Percentiles rank a stretch among this genome's conserved stretches.
phyloP scores from a whole-genome alignment of 2,113 vertebrate species.

The Myotis brandtii region DNA sequence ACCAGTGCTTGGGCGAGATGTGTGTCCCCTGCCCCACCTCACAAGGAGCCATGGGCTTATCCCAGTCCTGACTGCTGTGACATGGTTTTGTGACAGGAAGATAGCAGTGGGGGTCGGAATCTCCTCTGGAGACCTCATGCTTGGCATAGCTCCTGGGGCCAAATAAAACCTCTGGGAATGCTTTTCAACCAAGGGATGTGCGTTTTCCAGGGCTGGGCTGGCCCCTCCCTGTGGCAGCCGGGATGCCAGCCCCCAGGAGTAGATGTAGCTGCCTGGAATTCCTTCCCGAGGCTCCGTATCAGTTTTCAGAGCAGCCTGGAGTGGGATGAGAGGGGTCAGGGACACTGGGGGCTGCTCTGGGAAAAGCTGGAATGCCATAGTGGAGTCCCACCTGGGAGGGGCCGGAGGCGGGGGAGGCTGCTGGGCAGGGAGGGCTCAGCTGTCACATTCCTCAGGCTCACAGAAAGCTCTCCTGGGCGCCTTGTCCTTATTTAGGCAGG shows the following conservation, averaged over 20 bases:
- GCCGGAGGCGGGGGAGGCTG: slow-evolving; percentile 30
- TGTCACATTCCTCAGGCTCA: slow-evolving; percentile 78
- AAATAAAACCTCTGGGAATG: not conserved
- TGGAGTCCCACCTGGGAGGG: slow-evolving; percentile 67
- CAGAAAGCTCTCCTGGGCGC: slow-evolving; percentile 53
- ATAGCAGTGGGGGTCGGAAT: not conserved
- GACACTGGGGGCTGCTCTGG: not conserved
- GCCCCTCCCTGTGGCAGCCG: not conserved
- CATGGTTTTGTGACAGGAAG: not conserved
- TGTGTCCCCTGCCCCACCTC: not conserved
- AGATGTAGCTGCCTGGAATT: slow-evolving; percentile 73
- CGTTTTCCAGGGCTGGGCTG: not conserved
- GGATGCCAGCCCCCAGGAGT: slow-evolving; percentile 5
- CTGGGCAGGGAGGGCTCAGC: slow-evolving; percentile 58
- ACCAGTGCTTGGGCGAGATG: not conserved
- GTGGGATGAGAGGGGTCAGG: not conserved
- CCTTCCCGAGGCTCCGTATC: slow-evolving; percentile 60
- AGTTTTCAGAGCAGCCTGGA: not conserved
- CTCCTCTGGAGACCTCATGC: not conserved
- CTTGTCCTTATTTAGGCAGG: slow-evolving; percentile 84
- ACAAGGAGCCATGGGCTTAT: not conserved
- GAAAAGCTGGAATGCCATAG: slow-evolving; percentile 30
- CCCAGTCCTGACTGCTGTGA: not conserved
- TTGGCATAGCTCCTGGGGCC: not conserved
- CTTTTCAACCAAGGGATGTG: not conserved